Percentiles rank a stretch among this genome's conserved stretches.
These are phyloP conservation scores for Pyrochroa serraticornis DNA, from an alignment of 2,888 invertebrate species.

Conservation along the genomic window DNA sequence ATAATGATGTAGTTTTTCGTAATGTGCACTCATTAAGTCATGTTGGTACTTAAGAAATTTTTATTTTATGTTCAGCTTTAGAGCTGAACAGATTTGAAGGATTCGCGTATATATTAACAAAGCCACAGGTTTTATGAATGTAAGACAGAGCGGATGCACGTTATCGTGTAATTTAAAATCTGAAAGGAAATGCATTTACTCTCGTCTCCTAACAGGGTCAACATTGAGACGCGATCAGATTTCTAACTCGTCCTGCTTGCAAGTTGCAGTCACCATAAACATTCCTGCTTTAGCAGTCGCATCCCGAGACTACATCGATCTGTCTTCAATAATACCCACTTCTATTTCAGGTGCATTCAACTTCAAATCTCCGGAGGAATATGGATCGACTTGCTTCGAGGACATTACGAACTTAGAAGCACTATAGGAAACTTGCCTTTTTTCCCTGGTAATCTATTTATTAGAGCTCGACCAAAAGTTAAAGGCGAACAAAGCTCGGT, in stretches of 20 bases:
- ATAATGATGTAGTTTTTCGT: no score
- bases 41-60: no score
- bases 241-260: background rate
- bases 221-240: constrained; percentile 14
- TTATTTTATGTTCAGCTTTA: background rate
- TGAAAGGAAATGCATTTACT: background rate
- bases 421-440: background rate
- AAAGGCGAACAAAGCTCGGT: no score
- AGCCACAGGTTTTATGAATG: constrained; percentile 7
- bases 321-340: constrained; percentile 31
- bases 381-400: background rate
- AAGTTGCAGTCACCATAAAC: constrained; percentile 26
- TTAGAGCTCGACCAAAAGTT: background rate
- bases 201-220: constrained; percentile 27
- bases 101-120: background rate
- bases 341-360: constrained; percentile 28
- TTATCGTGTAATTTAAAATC: constrained; percentile 7
- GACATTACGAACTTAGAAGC: background rate
- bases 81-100: background rate
- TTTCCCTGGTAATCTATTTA: constrained; percentile 2
- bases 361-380: constrained; percentile 18
- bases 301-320: constrained; percentile 31
- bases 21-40: no score
- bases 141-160: constrained; percentile 3
- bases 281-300: constrained; percentile 26